phyloP scores from a whole-genome alignment of 1,140 invertebrate genomes.

The Drosophila arawakana region DNA sequence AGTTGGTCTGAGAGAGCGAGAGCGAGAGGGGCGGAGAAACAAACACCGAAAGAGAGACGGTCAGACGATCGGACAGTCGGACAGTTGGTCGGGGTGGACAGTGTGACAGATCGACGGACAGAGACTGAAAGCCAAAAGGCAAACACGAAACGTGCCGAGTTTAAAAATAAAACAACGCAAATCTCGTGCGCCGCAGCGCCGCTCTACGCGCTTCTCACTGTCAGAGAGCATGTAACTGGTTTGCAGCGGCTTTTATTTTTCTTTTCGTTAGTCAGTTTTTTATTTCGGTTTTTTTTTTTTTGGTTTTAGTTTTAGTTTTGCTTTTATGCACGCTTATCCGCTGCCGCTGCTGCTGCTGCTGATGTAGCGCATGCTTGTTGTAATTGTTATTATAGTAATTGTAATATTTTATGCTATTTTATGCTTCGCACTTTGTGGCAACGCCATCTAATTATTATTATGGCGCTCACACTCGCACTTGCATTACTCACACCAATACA shows the following conservation, averaged over 20 bases:
- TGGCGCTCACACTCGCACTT: constrained; percentile 24
- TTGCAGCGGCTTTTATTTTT: constrained; percentile 52
- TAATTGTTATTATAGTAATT: background rate
- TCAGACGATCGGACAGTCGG: background rate
- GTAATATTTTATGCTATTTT: constrained; percentile 47
- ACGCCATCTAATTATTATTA: constrained; percentile 28
- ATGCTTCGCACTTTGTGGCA: constrained; percentile 30
- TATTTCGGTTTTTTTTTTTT: background rate
- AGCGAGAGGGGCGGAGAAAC: background rate
- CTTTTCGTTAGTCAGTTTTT: background rate
- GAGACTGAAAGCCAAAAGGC: constrained; percentile 47
- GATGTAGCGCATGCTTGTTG: background rate
- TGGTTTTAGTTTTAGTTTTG: background rate
- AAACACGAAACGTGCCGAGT: constrained; percentile 77
- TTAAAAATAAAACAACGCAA: constrained; percentile 79
- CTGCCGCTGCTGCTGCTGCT: constrained; percentile 10
- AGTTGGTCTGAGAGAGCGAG: constrained; percentile 2
- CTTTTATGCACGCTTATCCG: background rate
- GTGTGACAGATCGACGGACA: constrained; percentile 8
- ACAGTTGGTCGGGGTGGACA: background rate
- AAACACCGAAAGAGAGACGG: constrained; percentile 6
- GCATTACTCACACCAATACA: background rate
- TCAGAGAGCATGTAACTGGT: constrained; percentile 64
- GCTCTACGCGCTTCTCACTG: constrained; percentile 66
- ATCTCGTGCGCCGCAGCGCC: constrained; percentile 62